phyloP scores from a whole-genome alignment of 1,140 invertebrate genomes.

The Arctopsyche grandis region DNA sequence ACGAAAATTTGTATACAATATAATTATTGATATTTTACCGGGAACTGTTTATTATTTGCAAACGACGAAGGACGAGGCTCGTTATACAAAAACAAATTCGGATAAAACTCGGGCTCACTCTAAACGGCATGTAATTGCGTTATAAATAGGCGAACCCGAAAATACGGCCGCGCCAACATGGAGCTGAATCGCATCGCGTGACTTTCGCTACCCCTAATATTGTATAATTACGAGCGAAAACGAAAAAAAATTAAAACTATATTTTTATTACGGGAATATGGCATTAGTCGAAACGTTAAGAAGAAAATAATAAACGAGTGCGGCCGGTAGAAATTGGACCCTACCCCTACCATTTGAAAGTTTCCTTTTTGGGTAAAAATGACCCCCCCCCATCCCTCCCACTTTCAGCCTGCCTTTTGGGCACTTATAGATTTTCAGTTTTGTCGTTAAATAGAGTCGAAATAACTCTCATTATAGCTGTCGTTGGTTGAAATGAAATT shows the following conservation, averaged over 20 bases:
- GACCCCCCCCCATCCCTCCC: background rate
- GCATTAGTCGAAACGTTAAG: conserved; percentile 35
- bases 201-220: conserved; percentile 34
- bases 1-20: background rate
- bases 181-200: conserved; percentile 44
- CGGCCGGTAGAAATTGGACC: conserved; percentile 3
- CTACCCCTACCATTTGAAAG: background rate
- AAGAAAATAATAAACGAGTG: conserved; percentile 37
- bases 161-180: conserved; percentile 31
- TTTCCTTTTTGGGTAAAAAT: background rate
- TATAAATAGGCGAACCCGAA: conserved; percentile 45
- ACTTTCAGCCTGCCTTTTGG: background rate
- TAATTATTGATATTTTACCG: background rate
- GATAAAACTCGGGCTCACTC: conserved; percentile 23
- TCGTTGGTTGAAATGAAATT: conserved; percentile 3
- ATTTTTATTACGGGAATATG: conserved; percentile 44
- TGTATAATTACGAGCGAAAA: conserved; percentile 41
- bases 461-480: conserved; percentile 7
- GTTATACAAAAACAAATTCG: conserved; percentile 40
- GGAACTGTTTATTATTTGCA: background rate
- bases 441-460: conserved; percentile 6
- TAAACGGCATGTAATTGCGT: conserved; percentile 41
- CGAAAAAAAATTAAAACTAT: conserved; percentile 3
- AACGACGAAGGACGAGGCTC: background rate
- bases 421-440: conserved; percentile 11